Conservation (phyloP, 1,140 invertebrate genomes). For the Nilaparvata lugens region DNA sequence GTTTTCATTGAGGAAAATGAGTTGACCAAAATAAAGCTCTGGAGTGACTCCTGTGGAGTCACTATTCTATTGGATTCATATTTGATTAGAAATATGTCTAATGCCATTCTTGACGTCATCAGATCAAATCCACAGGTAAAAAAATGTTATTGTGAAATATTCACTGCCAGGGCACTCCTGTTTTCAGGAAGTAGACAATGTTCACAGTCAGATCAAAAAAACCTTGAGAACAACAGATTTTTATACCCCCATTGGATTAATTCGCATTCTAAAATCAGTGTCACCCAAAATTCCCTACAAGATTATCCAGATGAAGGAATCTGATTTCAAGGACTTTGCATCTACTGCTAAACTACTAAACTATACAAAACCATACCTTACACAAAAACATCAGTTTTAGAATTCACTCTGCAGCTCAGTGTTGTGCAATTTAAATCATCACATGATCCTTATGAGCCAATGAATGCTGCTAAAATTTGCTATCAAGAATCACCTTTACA, state of each 20-base stretch:
- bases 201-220: conserved; percentile 18
- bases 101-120: conserved; percentile 22
- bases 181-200: conserved; percentile 15
- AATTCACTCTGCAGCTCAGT: conserved; percentile 3
- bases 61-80: conserved; percentile 27
- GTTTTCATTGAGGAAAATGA: conserved; percentile 17
- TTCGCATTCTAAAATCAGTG: conserved; percentile 6
- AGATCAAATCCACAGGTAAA: conserved; percentile 16
- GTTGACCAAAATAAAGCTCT: conserved; percentile 22
- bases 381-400: too few relatives aligned
- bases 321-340: conserved; percentile 4
- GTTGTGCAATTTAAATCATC: conserved; percentile 7
- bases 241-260: conserved; percentile 3
- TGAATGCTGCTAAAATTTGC: conserved; percentile 1
- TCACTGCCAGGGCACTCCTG: conserved; percentile 26
- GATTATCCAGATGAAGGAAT: conserved; percentile 2
- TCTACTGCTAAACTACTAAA: conserved; percentile 13
- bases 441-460: neutral
- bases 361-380: conserved; percentile 18
- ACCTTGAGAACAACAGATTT: conserved; percentile 4
- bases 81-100: too few relatives aligned
- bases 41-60: conserved; percentile 29
- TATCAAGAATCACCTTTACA: neutral
- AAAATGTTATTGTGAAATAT: conserved; percentile 27
- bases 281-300: neutral